phyloP scores from a whole-genome alignment of 2,888 invertebrate species.

The Tipula lateralis region DNA sequence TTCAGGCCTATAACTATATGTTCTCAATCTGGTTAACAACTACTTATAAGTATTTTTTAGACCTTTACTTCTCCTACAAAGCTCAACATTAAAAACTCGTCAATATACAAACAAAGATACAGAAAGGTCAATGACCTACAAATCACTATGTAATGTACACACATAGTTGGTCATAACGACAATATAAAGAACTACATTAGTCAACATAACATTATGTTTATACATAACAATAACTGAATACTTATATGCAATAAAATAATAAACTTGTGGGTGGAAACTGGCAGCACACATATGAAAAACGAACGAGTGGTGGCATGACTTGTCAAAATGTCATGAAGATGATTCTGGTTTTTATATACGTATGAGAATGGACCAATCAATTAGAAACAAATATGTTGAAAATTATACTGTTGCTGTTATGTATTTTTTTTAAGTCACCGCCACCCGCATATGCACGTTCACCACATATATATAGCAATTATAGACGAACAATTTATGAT shows the following conservation, averaged over 20 bases:
- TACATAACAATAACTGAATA: too few relatives aligned
- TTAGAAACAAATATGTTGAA: background rate
- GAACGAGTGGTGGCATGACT: background rate
- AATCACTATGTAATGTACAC: too few relatives aligned
- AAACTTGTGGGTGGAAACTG: background rate
- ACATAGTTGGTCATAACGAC: too few relatives aligned
- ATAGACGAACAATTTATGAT: background rate
- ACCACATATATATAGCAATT: background rate
- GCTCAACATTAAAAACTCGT: too few relatives aligned
- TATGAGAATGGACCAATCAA: background rate
- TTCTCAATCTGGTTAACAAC: too few relatives aligned
- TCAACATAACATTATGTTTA: too few relatives aligned
- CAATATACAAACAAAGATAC: too few relatives aligned
- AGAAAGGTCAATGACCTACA: too few relatives aligned
- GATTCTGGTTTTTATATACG: background rate
- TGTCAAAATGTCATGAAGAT: background rate
- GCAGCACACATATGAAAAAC: background rate
- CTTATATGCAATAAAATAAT: background rate
- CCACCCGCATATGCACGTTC: background rate
- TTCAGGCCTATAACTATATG: too few relatives aligned
- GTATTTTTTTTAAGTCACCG: background rate
- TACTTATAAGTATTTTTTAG: too few relatives aligned
- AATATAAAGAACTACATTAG: too few relatives aligned
- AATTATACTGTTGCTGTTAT: background rate
- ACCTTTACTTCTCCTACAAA: too few relatives aligned